phyloP scores from a whole-genome alignment of 2,888 invertebrate genomes.

The Syritta pipiens region DNA sequence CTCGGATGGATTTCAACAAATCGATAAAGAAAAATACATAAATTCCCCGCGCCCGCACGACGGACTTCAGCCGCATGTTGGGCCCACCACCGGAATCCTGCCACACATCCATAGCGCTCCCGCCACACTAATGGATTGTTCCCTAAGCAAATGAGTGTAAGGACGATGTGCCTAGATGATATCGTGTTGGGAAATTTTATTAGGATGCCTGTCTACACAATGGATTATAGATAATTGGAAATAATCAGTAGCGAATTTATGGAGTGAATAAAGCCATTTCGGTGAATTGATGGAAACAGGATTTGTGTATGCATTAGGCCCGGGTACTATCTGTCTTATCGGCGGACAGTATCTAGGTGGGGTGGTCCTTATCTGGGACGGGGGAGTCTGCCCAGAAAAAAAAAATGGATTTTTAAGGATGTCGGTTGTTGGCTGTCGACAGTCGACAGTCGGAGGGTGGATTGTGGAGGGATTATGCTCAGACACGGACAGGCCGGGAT shows the following conservation, averaged over 20 bases:
- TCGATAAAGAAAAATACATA: conserved; percentile 46
- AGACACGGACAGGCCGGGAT: too few relatives aligned
- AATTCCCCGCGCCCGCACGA: too few relatives aligned
- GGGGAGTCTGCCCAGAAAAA: too few relatives aligned
- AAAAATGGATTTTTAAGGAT: too few relatives aligned
- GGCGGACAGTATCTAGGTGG: conserved; percentile 10
- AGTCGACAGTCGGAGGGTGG: too few relatives aligned
- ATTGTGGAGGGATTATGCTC: too few relatives aligned
- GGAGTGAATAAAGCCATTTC: conserved; percentile 57
- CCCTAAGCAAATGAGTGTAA: conserved; percentile 32
- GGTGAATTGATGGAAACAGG: conserved; percentile 16
- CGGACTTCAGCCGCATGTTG: neutral
- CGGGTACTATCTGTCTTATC: conserved; percentile 18
- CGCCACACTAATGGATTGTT: conserved; percentile 46
- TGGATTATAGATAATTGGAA: conserved; percentile 65
- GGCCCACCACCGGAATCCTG: conserved; percentile 10
- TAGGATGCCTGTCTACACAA: conserved; percentile 65
- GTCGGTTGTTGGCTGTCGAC: too few relatives aligned
- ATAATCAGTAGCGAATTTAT: conserved; percentile 64
- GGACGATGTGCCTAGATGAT: conserved; percentile 51
- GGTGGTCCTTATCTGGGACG: too few relatives aligned
- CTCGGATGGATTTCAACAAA: conserved; percentile 47
- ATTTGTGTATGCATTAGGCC: conserved; percentile 15
- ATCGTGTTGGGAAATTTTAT: conserved; percentile 61
- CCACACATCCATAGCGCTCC: conserved; percentile 1